phyloP scores from a whole-genome alignment of 2,888 invertebrate genomes.

The Protodeltote pygarga region DNA sequence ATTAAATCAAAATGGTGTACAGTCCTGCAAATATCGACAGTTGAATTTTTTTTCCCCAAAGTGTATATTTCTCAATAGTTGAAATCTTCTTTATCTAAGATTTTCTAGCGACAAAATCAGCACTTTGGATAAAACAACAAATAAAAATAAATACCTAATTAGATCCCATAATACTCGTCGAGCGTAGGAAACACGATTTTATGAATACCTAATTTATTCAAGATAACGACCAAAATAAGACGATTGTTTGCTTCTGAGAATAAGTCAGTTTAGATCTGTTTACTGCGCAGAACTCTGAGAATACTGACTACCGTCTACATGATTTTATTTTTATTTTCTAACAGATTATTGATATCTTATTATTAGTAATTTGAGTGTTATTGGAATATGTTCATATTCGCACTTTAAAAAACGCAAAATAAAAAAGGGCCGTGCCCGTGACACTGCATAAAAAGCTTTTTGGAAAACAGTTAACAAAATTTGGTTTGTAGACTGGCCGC shows the following conservation, averaged over 20 bases:
- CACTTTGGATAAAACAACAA: slow-evolving; percentile 43
- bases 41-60: no score
- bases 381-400: no score
- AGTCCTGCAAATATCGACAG: no score
- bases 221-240: slow-evolving; percentile 78
- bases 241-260: slow-evolving; percentile 79
- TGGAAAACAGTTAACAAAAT: slow-evolving; percentile 41
- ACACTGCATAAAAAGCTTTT: slow-evolving; percentile 20
- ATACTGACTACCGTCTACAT: slow-evolving; percentile 20
- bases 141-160: slow-evolving; percentile 67
- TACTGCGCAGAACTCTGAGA: slow-evolving; percentile 38
- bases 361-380: not conserved
- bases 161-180: slow-evolving; percentile 59
- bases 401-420: no score
- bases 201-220: slow-evolving; percentile 81
- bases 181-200: slow-evolving; percentile 75
- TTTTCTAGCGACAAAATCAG: slow-evolving; percentile 39
- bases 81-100: slow-evolving; percentile 29
- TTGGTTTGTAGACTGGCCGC: slow-evolving; percentile 58
- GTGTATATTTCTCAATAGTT: slow-evolving; percentile 10
- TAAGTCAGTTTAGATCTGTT: slow-evolving; percentile 62
- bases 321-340: slow-evolving; percentile 1
- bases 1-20: no score
- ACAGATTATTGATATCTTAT: not conserved
- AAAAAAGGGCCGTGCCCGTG: no score